phyloP scores from a whole-genome alignment of 2,797 vertebrate genomes.

The Myiotriccus ornatus region DNA sequence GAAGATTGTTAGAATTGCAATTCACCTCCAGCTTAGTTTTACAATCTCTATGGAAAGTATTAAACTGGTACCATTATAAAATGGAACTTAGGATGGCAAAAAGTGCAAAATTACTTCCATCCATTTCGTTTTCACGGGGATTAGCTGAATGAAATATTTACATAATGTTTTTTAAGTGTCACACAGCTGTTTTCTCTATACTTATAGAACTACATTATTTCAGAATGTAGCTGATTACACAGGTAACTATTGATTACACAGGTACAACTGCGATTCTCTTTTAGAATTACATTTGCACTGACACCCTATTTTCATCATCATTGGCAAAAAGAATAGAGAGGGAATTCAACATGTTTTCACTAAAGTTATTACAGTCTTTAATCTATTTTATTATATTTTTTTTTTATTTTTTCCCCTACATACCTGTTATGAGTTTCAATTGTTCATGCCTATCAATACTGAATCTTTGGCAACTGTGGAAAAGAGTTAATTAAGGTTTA shows the following conservation, averaged over 20 bases:
- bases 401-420: background rate
- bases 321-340: background rate
- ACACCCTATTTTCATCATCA: background rate
- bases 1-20: conserved; percentile 15
- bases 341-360: background rate
- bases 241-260: background rate
- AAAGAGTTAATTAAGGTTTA: background rate
- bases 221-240: too few species aligned
- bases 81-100: background rate
- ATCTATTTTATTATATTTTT: background rate
- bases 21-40: conserved; percentile 29
- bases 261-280: background rate
- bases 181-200: background rate
- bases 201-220: background rate
- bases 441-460: background rate
- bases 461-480: background rate
- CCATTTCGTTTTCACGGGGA: background rate
- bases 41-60: background rate
- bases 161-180: background rate
- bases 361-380: background rate
- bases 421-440: background rate
- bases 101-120: background rate
- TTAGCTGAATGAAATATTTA: background rate
- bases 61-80: background rate
- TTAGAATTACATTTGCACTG: background rate